Conservation (phyloP, 2,888 invertebrate genomes). For the Argyresthia albistria region DNA sequence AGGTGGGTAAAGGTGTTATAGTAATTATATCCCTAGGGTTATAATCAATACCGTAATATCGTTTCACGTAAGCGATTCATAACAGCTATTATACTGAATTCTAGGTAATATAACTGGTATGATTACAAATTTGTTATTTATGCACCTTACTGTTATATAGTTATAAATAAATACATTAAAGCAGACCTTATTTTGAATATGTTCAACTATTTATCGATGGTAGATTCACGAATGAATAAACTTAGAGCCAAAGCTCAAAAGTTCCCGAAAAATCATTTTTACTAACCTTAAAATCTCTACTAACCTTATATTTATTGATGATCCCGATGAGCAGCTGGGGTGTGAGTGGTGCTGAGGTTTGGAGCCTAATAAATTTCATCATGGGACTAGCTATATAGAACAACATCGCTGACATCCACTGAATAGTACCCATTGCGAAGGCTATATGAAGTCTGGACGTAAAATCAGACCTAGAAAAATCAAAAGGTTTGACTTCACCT, state of each 20-base stretch:
- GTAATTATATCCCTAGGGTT: no score
- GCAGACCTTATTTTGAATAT: no score
- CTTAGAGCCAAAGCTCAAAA: neutral
- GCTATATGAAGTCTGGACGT: constrained; percentile 14
- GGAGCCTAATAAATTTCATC: constrained; percentile 24
- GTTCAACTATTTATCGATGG: no score
- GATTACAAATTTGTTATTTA: no score
- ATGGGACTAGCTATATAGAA: constrained; percentile 26
- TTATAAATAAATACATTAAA: no score
- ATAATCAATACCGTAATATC: no score
- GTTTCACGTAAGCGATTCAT: no score
- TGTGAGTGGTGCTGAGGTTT: constrained; percentile 23
- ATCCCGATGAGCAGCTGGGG: constrained; percentile 21
- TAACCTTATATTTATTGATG: constrained; percentile 35
- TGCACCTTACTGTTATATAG: no score
- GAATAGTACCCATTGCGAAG: constrained; percentile 29
- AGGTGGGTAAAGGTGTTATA: no score
- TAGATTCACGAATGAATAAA: no score
- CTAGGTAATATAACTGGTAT: no score
- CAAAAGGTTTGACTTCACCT: neutral
- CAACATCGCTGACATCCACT: constrained; percentile 32
- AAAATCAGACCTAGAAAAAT: constrained; percentile 20
- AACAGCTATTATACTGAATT: no score
- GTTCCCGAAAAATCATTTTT: neutral
- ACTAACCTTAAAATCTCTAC: neutral